Evolutionary conservation across 2,113 vertebrate genomes (phyloP).

Genomic region (Seriola aureovittata): DNA sequence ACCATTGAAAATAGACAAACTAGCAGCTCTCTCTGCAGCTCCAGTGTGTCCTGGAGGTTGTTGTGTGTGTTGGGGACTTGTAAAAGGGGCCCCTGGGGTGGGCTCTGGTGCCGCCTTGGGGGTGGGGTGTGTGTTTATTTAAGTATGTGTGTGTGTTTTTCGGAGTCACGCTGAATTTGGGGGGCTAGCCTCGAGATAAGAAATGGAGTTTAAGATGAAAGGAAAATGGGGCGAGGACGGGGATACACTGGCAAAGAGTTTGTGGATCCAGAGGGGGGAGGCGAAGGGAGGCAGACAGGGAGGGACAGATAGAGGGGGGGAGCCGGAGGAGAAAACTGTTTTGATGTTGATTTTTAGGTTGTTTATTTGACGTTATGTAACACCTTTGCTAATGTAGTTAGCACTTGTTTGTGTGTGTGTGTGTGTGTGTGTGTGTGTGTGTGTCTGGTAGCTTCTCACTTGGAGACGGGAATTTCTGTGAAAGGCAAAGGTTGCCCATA

Average conservation of each 20-base stretch:
- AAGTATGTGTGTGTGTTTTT: conserved; percentile 61
- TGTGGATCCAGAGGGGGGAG: conserved; percentile 42
- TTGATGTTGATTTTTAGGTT: conserved; percentile 72
- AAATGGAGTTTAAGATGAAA: conserved; percentile 75
- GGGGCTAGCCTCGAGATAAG: conserved; percentile 69
- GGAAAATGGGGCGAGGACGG: conserved; percentile 66
- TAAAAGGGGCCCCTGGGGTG: conserved; percentile 55
- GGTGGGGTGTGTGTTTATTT: conserved; percentile 69
- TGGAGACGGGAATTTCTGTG: conserved; percentile 81
- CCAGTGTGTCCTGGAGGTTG: conserved; percentile 36
- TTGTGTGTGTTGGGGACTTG: conserved; percentile 40
- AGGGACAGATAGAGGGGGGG: conserved; percentile 14
- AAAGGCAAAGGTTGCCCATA: conserved; percentile 84
- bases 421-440: conserved; percentile 37
- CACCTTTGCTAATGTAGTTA: conserved; percentile 61
- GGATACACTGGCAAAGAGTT: conserved; percentile 58
- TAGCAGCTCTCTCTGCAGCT: conserved; percentile 21
- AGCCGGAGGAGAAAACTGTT: conserved; percentile 47
- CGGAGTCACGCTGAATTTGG: conserved; percentile 60
- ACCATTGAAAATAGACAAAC: conserved; percentile 37
- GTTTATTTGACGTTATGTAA: conserved; percentile 80
- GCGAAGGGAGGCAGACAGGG: conserved; percentile 14
- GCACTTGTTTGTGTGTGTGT: conserved; percentile 27
- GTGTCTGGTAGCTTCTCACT: conserved; percentile 59
- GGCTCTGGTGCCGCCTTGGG: conserved; percentile 43